Evolutionary conservation across 92 coral and sea anemone genomes (phyloP).

Genomic region (Epizoanthus ramosus): DNA sequence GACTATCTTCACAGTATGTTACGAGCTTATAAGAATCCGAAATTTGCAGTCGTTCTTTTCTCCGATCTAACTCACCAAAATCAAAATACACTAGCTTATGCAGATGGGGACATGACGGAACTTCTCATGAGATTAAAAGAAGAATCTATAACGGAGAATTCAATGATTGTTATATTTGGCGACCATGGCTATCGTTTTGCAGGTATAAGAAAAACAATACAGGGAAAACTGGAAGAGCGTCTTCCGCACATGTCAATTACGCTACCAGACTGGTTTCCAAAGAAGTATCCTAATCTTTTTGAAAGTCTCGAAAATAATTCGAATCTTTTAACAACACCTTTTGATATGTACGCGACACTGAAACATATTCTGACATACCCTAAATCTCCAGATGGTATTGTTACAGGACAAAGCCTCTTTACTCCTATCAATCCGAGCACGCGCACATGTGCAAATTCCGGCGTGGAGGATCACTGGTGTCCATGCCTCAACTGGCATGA

Average conservation of each 20-base stretch:
- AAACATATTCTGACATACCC: conserved; percentile 73
- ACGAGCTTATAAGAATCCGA: conserved; percentile 66
- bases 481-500: conserved; percentile 78
- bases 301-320: conserved; percentile 47
- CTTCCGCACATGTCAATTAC: conserved; percentile 75
- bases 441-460: conserved; percentile 68
- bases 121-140: conserved; percentile 50
- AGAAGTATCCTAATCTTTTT: conserved; percentile 50
- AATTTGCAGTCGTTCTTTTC: conserved; percentile 51
- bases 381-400: conserved; percentile 51
- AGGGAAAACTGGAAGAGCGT: conserved; percentile 82
- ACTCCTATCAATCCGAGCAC: conserved; percentile 47
- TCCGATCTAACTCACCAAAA: conserved; percentile 51
- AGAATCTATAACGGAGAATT: conserved; percentile 49
- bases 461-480: conserved; percentile 87
- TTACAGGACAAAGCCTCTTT: conserved; percentile 76
- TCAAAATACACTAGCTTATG: conserved; percentile 54
- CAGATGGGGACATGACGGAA: conserved; percentile 51
- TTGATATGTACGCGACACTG: conserved; percentile 68
- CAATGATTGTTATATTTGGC: conserved; percentile 66
- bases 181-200: conserved; percentile 75
- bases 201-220: conserved; percentile 55
- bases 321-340: conserved; percentile 64
- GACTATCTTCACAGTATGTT: conserved; percentile 61
- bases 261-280: conserved; percentile 60